phyloP scores from a whole-genome alignment of 2,888 invertebrate genomes.

The Philonicus albiceps region DNA sequence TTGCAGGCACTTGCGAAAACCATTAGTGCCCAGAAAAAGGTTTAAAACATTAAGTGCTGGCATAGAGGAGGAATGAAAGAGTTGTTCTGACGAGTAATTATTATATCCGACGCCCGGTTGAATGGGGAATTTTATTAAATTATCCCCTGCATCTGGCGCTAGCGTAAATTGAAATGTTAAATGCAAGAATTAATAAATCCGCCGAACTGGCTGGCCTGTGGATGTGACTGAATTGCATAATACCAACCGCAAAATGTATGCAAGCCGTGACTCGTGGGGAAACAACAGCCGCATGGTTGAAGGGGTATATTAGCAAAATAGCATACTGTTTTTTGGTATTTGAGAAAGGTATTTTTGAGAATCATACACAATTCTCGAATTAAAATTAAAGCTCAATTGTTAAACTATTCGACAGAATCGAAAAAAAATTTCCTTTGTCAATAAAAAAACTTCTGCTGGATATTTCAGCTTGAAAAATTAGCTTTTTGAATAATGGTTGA shows the following conservation, averaged over 20 bases:
- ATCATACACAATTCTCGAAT: neutral
- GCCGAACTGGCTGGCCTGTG: neutral
- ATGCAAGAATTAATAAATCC: neutral
- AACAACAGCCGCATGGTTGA: neutral
- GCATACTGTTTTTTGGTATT: neutral
- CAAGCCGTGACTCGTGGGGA: neutral
- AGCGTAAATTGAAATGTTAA: neutral
- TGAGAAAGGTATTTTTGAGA: neutral
- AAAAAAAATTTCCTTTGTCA: neutral
- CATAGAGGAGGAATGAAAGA: neutral
- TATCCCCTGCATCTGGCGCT: neutral
- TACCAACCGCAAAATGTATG: neutral
- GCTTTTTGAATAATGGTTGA: neutral
- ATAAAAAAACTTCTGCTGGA: neutral
- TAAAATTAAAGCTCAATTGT: neutral
- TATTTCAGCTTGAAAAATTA: neutral
- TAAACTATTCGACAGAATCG: neutral
- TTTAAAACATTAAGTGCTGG: neutral
- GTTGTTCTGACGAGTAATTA: neutral
- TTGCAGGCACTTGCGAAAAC: neutral
- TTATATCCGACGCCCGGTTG: neutral
- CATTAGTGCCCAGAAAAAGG: neutral
- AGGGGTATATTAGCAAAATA: neutral
- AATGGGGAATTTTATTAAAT: neutral
- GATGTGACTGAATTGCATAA: neutral